Evolutionary conservation across 2,888 invertebrate species (phyloP), one percentile per base, ranked within the genome.

Genomic region (Oscheius sp.): DNA sequence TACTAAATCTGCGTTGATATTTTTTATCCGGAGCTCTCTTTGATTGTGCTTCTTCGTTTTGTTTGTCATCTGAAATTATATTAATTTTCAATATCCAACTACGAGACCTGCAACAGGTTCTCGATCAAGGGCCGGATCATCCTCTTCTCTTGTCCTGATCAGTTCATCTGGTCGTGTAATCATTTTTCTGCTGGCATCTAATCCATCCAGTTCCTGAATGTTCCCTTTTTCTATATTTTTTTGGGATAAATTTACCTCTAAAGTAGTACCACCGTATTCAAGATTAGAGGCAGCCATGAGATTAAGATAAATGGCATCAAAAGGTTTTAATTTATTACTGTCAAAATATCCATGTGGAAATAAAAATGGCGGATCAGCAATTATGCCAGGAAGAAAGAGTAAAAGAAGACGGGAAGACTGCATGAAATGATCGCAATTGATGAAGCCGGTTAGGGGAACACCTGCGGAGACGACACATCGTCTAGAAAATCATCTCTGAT

Each of bases 281-380:
- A 83, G 55, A 46, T 78, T 80, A 3, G 84, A 83, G 41, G 78
- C 77, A 1, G 84, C 84, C 77, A 84, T 77, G 74, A 84, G 76
- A 69, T 84, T 82, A 35, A 84, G 70, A 66, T 82, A 82, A 43
- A 84, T 79, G 21, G 83, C 82, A 71, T 84, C 84, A 59, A 79
- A 70, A 2, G 84, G 83, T 27, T 78, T 71, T 23, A 84, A 25
- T 66, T 84, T 84, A 52, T 78, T 76, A 21, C 77, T 80, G 58
- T 84, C 82, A 49, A 83, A 82, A 73, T 82, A 83, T 45, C 84
- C 84, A 76, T 84, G 84, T 1, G 84, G 84, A 61, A 83, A 84
- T 1, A 84, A 63, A 23, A 84, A 49, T 25, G 84, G 76, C n/a
- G 66, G 66, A 6, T 61, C 61, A 25, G 56, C 68, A 7, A 59